phyloP scores from a whole-genome alignment of 2,888 invertebrate genomes.

The Cheilosia urbana region DNA sequence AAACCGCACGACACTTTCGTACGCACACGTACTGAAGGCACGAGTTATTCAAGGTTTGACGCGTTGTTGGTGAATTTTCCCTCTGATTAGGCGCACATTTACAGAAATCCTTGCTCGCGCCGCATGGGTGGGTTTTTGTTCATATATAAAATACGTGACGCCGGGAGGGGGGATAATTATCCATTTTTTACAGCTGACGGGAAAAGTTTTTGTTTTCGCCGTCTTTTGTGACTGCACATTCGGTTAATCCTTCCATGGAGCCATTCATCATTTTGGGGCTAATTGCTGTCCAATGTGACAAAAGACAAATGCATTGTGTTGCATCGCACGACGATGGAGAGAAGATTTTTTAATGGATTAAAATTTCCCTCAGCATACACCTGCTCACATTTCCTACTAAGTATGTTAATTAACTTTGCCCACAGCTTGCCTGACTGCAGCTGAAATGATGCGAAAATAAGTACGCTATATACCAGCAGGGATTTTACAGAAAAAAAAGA shows the following conservation, averaged over 20 bases:
- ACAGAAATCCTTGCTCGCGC: constrained; percentile 23
- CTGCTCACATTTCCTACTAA: constrained; percentile 66
- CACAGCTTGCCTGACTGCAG: constrained; percentile 42
- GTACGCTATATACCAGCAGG: constrained; percentile 16
- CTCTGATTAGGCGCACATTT: constrained; percentile 67
- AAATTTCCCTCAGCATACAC: constrained; percentile 40
- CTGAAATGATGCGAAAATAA: constrained; percentile 48
- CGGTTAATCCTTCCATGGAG: constrained; percentile 41
- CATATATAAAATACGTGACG: constrained; percentile 1
- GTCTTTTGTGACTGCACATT: constrained; percentile 10
- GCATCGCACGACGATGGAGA: constrained; percentile 33
- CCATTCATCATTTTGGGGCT: constrained; percentile 67
- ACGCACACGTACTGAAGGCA: constrained; percentile 19
- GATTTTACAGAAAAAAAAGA: constrained; percentile 22
- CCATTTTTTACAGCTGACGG: not conserved
- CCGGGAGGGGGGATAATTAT: constrained; percentile 30
- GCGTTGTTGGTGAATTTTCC: constrained; percentile 62
- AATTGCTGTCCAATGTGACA: constrained; percentile 71
- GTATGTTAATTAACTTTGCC: constrained; percentile 68
- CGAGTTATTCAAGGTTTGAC: constrained; percentile 67
- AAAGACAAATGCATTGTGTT: constrained; percentile 71
- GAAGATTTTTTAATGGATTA: constrained; percentile 66
- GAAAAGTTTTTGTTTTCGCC: constrained; percentile 18
- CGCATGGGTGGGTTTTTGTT: constrained; percentile 2
- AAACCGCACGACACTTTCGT: constrained; percentile 56